Conservation (phyloP, 2,888 invertebrate species). For the Meiosimyza decipiens region DNA sequence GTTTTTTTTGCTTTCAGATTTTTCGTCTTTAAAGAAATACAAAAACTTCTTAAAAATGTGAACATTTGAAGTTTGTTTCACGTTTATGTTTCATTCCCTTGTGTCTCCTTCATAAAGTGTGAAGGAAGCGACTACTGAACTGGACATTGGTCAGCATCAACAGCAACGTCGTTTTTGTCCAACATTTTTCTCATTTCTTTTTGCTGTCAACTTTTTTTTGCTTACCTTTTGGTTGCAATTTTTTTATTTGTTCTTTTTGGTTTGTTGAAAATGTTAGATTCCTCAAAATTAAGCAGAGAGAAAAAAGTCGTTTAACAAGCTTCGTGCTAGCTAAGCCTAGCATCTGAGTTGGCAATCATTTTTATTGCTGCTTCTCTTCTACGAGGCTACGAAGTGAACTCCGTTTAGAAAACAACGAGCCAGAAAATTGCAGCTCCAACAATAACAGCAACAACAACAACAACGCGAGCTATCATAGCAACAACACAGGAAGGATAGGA, state of each 20-base stretch:
- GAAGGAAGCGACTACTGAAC: too few species aligned
- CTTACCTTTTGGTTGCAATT: background rate
- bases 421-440: conserved; percentile 52
- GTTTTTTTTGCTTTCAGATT: too few species aligned
- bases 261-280: conserved; percentile 32
- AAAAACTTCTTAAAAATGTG: too few species aligned
- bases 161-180: conserved; percentile 18
- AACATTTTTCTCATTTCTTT: background rate
- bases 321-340: conserved; percentile 5
- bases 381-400: conserved; percentile 29
- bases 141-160: too few species aligned
- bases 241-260: background rate
- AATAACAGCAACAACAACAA: too few species aligned
- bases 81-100: too few species aligned
- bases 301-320: conserved; percentile 30
- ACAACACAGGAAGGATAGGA: conserved; percentile 9
- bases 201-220: conserved; percentile 3
- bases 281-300: background rate
- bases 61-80: too few species aligned
- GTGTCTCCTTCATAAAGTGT: too few species aligned
- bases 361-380: background rate
- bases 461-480: conserved; percentile 48
- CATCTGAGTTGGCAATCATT: background rate
- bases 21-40: too few species aligned
- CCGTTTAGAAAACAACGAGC: conserved; percentile 39